These are phyloP conservation scores for Pangasius larnaudii DNA, from an alignment of 2,797 vertebrate species.

Conservation along the genomic window DNA sequence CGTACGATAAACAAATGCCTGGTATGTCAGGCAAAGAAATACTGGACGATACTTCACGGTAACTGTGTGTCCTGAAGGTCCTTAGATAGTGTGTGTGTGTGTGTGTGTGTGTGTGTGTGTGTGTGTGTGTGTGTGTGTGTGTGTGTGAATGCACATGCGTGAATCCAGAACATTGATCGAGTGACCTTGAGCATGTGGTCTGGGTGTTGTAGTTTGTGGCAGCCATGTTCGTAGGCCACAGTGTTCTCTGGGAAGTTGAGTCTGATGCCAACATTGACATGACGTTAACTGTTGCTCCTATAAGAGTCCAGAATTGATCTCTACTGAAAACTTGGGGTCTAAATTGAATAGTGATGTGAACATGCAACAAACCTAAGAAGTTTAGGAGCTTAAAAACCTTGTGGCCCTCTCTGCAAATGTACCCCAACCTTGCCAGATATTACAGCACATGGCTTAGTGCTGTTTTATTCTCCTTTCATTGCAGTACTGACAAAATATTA, in stretches of 20 bases:
- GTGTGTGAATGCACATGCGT: background rate
- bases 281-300: background rate
- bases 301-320: background rate
- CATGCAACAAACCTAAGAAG: background rate
- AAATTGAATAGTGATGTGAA: background rate
- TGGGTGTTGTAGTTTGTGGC: background rate
- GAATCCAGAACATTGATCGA: background rate
- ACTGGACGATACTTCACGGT: background rate
- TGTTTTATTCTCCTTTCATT: background rate
- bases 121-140: background rate
- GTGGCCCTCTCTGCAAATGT: background rate
- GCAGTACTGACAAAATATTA: background rate
- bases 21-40: background rate
- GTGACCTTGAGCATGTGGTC: background rate
- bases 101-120: background rate
- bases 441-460: background rate
- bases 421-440: background rate
- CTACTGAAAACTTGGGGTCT: background rate
- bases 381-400: background rate
- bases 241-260: background rate
- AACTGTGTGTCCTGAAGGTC: background rate
- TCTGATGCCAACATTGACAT: background rate
- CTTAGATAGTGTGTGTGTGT: background rate
- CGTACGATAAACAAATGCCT: background rate
- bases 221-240: background rate